Percentiles rank a stretch among this genome's conserved stretches.
phyloP scores from a whole-genome alignment of 37 sponge, comb jelly and placozoan species.

The Agelas oroides region DNA sequence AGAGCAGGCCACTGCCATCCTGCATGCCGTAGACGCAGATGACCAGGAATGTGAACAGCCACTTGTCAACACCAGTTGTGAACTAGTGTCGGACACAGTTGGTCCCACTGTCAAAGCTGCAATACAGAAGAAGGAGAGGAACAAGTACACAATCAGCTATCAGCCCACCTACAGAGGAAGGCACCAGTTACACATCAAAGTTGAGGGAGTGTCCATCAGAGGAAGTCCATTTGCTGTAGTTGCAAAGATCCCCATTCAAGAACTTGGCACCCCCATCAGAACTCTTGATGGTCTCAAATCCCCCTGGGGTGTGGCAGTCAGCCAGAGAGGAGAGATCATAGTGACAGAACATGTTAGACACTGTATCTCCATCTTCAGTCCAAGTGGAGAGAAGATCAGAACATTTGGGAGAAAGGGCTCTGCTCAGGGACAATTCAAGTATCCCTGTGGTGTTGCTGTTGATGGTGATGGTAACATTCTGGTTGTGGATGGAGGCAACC shows the following conservation, averaged over 20 bases:
- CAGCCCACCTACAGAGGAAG: not conserved
- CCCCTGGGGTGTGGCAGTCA: too few relatives aligned
- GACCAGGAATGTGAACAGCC: not conserved
- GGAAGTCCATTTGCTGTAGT: too few relatives aligned
- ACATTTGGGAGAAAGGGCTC: too few relatives aligned
- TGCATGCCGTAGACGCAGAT: not conserved
- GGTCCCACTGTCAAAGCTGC: not conserved
- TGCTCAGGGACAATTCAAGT: too few relatives aligned
- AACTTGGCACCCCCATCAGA: not conserved
- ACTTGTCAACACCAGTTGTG: too few relatives aligned
- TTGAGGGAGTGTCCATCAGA: too few relatives aligned
- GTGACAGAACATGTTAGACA: too few relatives aligned
- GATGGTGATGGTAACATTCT: conserved; percentile 28
- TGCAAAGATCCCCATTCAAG: not conserved
- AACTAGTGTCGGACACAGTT: not conserved
- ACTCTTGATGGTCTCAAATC: not conserved
- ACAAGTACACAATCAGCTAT: not conserved
- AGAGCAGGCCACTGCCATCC: not conserved
- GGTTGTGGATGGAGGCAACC: conserved; percentile 16
- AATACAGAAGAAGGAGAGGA: not conserved
- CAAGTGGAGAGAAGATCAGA: too few relatives aligned
- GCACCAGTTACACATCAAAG: too few relatives aligned
- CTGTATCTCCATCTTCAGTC: too few relatives aligned
- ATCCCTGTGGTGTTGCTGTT: conserved; percentile 8
- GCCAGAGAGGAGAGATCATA: too few relatives aligned